A percentile compares a stretch with the other conserved stretches of the same genome.
phyloP scores from a whole-genome alignment of 2,113 vertebrate genomes.

The Anser cygnoides region DNA sequence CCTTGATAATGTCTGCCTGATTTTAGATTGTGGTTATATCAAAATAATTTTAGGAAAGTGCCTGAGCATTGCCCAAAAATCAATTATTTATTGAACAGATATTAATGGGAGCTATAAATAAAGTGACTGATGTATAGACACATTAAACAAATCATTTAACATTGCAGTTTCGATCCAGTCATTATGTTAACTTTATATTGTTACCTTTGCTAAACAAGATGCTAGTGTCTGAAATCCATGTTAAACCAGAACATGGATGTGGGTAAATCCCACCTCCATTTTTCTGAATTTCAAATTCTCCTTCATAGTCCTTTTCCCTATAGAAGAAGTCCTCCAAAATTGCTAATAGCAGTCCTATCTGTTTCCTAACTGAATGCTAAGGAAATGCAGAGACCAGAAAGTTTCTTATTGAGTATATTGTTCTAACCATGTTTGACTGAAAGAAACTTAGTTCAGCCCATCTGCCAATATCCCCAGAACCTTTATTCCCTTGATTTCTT shows the following conservation, averaged over 20 bases:
- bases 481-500: neutral
- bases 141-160: neutral
- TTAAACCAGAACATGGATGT: neutral
- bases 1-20: neutral
- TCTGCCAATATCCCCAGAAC: neutral
- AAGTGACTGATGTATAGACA: neutral
- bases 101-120: neutral
- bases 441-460: neutral
- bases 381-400: neutral
- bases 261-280: neutral
- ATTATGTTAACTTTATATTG: neutral
- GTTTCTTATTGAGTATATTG: neutral
- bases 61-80: neutral
- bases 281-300: neutral
- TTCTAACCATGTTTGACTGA: neutral
- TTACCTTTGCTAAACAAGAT: neutral
- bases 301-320: rapidly evolving
- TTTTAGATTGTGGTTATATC: neutral
- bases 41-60: neutral
- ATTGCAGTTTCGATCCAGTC: neutral
- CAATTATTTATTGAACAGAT: neutral
- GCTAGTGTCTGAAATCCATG: neutral
- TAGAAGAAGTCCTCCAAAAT: neutral
- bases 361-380: neutral
- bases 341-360: rapidly evolving